Evolutionary conservation across 2,888 invertebrate species (phyloP), one percentile per base, ranked within the genome.

Genomic region (Tromatobia lineatoria): DNA sequence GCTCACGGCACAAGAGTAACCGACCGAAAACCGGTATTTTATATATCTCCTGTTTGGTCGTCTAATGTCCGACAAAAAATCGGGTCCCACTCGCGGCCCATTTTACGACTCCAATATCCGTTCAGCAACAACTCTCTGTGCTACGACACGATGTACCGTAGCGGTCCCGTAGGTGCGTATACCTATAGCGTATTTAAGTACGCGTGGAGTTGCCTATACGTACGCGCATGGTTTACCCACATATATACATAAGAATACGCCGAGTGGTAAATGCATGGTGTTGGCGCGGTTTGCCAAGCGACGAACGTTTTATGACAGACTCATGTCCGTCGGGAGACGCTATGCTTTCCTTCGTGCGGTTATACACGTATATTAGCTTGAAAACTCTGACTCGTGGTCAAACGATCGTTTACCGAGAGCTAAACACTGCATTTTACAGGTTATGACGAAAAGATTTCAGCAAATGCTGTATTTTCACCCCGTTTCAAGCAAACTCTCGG

Each of bases 1-100:
- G 15, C 10, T 18, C 38, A 18, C 42, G 38, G 20, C n/a, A 64
- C 42, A 29, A 74, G 23, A 38, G 75, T 61, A 61, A 71, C 78
- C 38, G 15, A 64, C 29, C 29, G 23, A 25, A 77, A 83, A 83
- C 83, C 83, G 83, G 80, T 83, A 83, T 83, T 83, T 64, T 67
- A 71, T 67, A 59, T 80, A 67, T 52, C 52, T 71, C 57, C 45
- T 42, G 47, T 8, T 45, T 67, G 57, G 20, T 61, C 42, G 64
- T 11, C 70, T 70, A 67, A 52, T 76, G 76, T 54, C 73, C 74
- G 45, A 78, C 66, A 34, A 77, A 54, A 61, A 78, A 70, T 74
- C 73, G 29, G 61, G 42, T 61, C 59, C 47, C 45, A 47, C 29
- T 29, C n/a, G 47, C n/a, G 2, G 70, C 47, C 64, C 38, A 52